Conservation (phyloP, 2,113 vertebrate species). For the Nansenia antarctica region DNA sequence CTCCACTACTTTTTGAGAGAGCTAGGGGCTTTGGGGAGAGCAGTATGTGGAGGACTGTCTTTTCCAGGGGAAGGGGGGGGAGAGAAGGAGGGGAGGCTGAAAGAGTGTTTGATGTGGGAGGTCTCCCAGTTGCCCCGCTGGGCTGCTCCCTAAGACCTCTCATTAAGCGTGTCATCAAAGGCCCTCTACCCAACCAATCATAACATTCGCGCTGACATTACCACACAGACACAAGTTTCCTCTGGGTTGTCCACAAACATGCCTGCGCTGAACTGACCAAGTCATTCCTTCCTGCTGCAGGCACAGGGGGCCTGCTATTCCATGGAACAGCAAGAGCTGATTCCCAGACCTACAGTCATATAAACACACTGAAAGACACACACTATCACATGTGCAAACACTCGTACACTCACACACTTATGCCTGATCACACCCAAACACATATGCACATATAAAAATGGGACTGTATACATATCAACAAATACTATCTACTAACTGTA, state of each 20-base stretch:
- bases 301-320: neutral
- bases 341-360: neutral
- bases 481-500: no score
- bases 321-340: neutral
- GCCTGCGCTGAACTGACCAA: conserved; percentile 85
- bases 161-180: conserved; percentile 99
- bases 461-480: no score
- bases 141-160: conserved; percentile 87
- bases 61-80: conserved; percentile 37
- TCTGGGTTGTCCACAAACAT: conserved; percentile 89
- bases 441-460: neutral
- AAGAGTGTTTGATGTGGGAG: conserved; percentile 96
- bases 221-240: conserved; percentile 90
- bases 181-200: conserved; percentile 85
- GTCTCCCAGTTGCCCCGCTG: conserved; percentile 87
- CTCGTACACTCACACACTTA: neutral
- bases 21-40: conserved; percentile 9
- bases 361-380: conserved; percentile 13
- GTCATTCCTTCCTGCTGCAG: conserved; percentile 67
- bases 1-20: conserved; percentile 10
- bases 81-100: neutral
- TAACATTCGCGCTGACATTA: conserved; percentile 96
- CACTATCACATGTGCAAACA: conserved; percentile 7
- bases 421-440: neutral
- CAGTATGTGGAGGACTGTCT: conserved; percentile 19